Percentiles rank a stretch among this genome's conserved stretches.
Evolutionary conservation across 2,797 vertebrate genomes (phyloP).

Genomic region (Catamblyrhynchus diadema): DNA sequence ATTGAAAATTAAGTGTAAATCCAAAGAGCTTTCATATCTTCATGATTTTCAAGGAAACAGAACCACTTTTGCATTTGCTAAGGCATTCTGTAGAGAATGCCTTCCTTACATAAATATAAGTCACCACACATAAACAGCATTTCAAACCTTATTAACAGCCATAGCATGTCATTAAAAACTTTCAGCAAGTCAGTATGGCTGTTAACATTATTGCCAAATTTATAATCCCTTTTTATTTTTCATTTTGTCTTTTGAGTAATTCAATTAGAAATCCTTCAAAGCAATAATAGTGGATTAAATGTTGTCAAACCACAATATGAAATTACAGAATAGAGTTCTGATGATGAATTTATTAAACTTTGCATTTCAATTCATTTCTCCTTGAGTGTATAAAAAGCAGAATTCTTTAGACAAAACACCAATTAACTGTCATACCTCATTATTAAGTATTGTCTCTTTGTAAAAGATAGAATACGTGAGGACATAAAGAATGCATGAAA

Average conservation of each 20-base stretch:
- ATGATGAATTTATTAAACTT: conserved; percentile 54
- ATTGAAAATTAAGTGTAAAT: neutral
- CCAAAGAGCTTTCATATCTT: conserved; percentile 14
- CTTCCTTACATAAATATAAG: conserved; percentile 39
- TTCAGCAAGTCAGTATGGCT: conserved; percentile 34
- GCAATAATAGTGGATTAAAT: conserved; percentile 67
- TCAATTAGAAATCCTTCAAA: conserved; percentile 72
- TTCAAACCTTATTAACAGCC: conserved; percentile 61
- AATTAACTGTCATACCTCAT: neutral
- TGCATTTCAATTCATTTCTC: conserved; percentile 44
- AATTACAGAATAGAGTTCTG: conserved; percentile 57
- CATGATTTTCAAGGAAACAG: conserved; percentile 31
- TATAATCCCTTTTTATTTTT: conserved; percentile 52
- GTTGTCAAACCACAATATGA: conserved; percentile 42
- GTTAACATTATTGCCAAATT: conserved; percentile 35
- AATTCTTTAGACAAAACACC: conserved; percentile 9
- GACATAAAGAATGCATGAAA: neutral
- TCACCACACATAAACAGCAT: neutral
- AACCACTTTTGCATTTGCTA: conserved; percentile 36
- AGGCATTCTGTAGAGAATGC: conserved; percentile 40
- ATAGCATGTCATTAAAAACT: conserved; percentile 51
- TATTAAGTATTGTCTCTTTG: neutral
- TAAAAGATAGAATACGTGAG: neutral
- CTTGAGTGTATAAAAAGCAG: neutral
- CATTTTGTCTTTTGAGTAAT: conserved; percentile 70